phyloP scores from a whole-genome alignment of 2,888 invertebrate genomes.

The Drosophila meridiana region DNA sequence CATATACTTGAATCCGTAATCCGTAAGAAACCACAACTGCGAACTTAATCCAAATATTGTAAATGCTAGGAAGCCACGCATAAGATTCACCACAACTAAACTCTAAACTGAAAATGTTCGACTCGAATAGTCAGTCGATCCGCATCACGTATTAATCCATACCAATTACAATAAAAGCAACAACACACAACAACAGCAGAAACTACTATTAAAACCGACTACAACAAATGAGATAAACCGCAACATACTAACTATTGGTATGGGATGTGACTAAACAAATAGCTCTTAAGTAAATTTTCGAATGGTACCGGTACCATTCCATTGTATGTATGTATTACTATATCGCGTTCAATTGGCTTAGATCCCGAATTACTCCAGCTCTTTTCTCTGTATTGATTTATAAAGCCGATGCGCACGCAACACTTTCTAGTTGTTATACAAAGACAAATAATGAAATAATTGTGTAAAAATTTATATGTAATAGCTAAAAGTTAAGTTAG shows the following conservation, averaged over 20 bases:
- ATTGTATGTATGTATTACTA: slow-evolving; percentile 40
- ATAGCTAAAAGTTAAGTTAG: slow-evolving; percentile 79
- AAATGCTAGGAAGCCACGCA: slow-evolving; percentile 50
- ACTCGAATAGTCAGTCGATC: slow-evolving; percentile 42
- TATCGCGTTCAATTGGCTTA: slow-evolving; percentile 48
- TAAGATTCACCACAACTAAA: slow-evolving; percentile 44
- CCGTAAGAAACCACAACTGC: slow-evolving; percentile 51
- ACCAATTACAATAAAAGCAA: slow-evolving; percentile 63
- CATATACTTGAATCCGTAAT: slow-evolving; percentile 48
- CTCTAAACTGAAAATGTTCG: slow-evolving; percentile 31
- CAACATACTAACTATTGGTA: slow-evolving; percentile 20
- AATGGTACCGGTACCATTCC: slow-evolving; percentile 35
- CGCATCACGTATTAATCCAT: slow-evolving; percentile 62
- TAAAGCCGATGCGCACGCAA: slow-evolving; percentile 48
- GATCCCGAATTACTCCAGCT: slow-evolving; percentile 10
- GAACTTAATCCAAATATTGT: slow-evolving; percentile 71
- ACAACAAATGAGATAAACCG: slow-evolving; percentile 21
- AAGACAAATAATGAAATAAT: slow-evolving; percentile 74
- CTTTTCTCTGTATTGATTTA: slow-evolving; percentile 37
- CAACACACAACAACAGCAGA: slow-evolving; percentile 40
- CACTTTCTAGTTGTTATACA: slow-evolving; percentile 79
- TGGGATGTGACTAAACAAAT: slow-evolving; percentile 49
- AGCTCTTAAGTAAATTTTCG: slow-evolving; percentile 58
- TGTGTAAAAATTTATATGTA: slow-evolving; percentile 76
- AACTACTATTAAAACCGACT: slow-evolving; percentile 53